phyloP scores from a whole-genome alignment of 2,113 vertebrate species.

The Amphiprion ocellaris region DNA sequence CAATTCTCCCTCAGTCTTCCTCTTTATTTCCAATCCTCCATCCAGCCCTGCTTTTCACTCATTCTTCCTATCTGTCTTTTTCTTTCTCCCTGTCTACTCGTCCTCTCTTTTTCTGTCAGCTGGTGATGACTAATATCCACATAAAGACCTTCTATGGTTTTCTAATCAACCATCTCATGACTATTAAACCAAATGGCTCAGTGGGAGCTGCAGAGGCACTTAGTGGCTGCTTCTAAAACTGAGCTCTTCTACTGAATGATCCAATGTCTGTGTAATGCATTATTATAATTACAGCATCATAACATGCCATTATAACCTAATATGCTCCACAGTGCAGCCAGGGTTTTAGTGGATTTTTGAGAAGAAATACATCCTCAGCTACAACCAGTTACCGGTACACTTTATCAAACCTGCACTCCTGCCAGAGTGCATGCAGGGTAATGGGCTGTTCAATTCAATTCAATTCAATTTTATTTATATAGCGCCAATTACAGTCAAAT shows the following conservation, averaged over 20 bases:
- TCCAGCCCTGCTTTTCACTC: background rate
- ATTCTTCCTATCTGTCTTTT: background rate
- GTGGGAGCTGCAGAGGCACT: background rate
- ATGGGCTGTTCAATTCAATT: background rate
- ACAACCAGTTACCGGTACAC: too few species aligned
- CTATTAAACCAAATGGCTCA: slow-evolving; percentile 28
- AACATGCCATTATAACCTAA: background rate
- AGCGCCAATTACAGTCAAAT: too few species aligned
- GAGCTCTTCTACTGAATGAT: too few species aligned
- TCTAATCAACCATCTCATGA: slow-evolving; percentile 45
- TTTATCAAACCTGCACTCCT: slow-evolving; percentile 15
- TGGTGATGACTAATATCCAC: slow-evolving; percentile 38
- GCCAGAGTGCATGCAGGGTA: slow-evolving; percentile 15
- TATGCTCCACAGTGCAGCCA: background rate
- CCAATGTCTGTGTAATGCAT: background rate
- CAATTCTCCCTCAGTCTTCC: too few species aligned
- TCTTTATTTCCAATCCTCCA: background rate
- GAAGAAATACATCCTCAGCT: too few species aligned
- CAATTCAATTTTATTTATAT: too few species aligned
- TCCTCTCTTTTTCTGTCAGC: slow-evolving; percentile 2
- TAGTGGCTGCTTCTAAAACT: too few species aligned
- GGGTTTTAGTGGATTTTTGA: too few species aligned
- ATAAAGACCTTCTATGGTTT: slow-evolving; percentile 47
- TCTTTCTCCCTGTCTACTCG: background rate
- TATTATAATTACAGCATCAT: slow-evolving; percentile 30